phyloP scores from a whole-genome alignment of 1,140 invertebrate genomes.

The Mycetomoellerius zeteki region DNA sequence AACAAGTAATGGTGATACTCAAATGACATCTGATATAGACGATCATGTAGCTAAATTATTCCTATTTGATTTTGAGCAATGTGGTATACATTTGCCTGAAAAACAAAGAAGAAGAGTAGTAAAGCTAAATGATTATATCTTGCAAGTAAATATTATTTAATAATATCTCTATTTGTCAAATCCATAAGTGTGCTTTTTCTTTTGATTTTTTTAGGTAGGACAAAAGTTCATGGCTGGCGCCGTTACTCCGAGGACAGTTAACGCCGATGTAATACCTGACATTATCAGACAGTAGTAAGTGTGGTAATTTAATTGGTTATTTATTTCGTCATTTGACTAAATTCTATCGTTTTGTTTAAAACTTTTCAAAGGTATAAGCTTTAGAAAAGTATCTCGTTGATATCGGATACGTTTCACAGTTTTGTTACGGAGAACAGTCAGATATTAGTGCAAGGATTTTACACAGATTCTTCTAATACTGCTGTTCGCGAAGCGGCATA shows the following conservation, averaged over 20 bases:
- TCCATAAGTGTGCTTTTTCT: slow-evolving; percentile 9
- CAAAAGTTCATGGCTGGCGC: slow-evolving; percentile 95
- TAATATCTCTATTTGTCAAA: neutral
- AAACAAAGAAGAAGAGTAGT: slow-evolving; percentile 92
- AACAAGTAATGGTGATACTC: slow-evolving; percentile 90
- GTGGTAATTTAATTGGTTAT: slow-evolving; percentile 33
- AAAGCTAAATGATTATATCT: slow-evolving; percentile 92
- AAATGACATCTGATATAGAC: slow-evolving; percentile 92
- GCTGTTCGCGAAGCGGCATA: slow-evolving; percentile 96
- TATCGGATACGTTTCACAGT: slow-evolving; percentile 85
- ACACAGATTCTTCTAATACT: slow-evolving; percentile 93
- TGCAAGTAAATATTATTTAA: slow-evolving; percentile 82
- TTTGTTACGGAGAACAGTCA: slow-evolving; percentile 92
- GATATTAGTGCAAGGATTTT: slow-evolving; percentile 92
- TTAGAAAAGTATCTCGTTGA: slow-evolving; percentile 39
- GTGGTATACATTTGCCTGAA: slow-evolving; percentile 97
- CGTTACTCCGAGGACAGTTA: slow-evolving; percentile 89
- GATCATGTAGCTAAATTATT: slow-evolving; percentile 95
- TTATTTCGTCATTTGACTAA: neutral
- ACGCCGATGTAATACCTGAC: slow-evolving; percentile 90
- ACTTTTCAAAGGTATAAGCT: slow-evolving; percentile 48
- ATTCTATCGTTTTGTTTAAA: slow-evolving; percentile 34
- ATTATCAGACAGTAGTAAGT: slow-evolving; percentile 92
- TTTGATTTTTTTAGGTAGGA: slow-evolving; percentile 89
- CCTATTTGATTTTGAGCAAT: slow-evolving; percentile 98